Base-by-base conservation (phyloP, 2,113 vertebrate genomes). In the Xiphorhynchus elegans region DNA sequence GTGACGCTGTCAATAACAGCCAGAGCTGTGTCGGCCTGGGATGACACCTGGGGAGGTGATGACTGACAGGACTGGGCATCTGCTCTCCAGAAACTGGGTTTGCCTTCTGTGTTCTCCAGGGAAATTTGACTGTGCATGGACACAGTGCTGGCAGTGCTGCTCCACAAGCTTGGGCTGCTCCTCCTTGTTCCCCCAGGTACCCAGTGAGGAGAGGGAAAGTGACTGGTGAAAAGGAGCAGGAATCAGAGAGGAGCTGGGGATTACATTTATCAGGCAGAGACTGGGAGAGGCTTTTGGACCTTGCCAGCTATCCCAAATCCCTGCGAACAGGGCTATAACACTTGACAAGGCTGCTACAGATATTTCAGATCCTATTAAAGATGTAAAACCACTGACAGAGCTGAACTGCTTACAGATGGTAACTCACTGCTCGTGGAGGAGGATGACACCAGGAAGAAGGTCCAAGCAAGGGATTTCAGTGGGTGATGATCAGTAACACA, bases 251-350 rank as follows among this genome's bases (percentile, higher is more conserved):
- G 92, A 96, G 46, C 87, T 92, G 55, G 68, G 59, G 84, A 92
- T 97, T 95, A 87, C 74, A 72, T 89, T 93, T 59, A 96, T 90
- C 85, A 75, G 73, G 75, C 69, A 59, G 89, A 96, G 95, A 55
- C 40, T 35, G 82, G 87, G 95, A 95, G 58, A 90, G 95, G 86
- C 33, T 76, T 63, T 93, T 76, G 92, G 94, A 89, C 83, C 55
- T 18, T 29, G 81, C 94, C 83, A 95, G 86, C 66, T 66, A 72
- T 46, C 58, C 73, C 73, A 93, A 93, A 95, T 95, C 92, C 78
- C 67, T 67, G 77, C 39, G 89, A 96, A 89, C 28, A 26, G 82
- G 58, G 92, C 73, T 80, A 42, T 75, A 59, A 95, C 97, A 89
- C 56, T 84, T 93, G 95, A 93, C 88, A 93, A 80, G 87, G 76